Percentiles rank a stretch among this genome's conserved stretches.
Evolutionary conservation across 92 coral and sea anemone species (phyloP).

Genomic region (Porites lobata): DNA sequence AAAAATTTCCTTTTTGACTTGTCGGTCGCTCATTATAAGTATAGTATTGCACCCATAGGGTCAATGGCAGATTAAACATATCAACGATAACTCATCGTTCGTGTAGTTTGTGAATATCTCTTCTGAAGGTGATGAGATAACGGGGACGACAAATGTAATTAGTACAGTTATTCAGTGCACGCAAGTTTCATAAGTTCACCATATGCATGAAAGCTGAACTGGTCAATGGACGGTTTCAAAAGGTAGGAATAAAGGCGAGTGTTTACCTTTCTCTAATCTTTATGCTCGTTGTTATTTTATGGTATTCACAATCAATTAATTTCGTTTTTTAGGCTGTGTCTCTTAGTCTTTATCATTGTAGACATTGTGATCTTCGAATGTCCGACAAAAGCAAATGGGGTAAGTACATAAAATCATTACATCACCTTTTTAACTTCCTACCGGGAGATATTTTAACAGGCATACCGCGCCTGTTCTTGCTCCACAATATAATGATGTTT

Average conservation of each 20-base stretch:
- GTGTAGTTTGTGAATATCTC: not conserved
- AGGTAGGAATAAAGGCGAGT: constrained; percentile 4
- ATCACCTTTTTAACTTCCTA: not conserved
- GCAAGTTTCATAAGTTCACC: not conserved
- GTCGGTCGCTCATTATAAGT: not conserved
- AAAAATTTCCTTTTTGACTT: not conserved
- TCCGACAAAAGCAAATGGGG: not conserved
- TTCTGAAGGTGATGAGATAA: not conserved
- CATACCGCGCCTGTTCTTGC: not conserved
- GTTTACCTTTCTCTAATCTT: not conserved
- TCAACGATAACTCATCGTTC: not conserved
- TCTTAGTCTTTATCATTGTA: not conserved
- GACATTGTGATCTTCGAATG: not conserved
- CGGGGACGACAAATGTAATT: not conserved
- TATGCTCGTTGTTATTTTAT: not conserved
- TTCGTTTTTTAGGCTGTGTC: not conserved
- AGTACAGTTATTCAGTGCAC: constrained; percentile 14
- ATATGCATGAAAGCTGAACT: constrained; percentile 20
- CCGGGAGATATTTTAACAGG: not conserved
- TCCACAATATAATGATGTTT: no score
- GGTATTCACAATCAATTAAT: no score
- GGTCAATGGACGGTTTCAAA: not conserved
- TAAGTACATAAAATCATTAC: not conserved
- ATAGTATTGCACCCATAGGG: not conserved
- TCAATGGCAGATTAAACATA: not conserved